Conservation (phyloP, 1,140 invertebrate species). For the Telenomus remus region DNA sequence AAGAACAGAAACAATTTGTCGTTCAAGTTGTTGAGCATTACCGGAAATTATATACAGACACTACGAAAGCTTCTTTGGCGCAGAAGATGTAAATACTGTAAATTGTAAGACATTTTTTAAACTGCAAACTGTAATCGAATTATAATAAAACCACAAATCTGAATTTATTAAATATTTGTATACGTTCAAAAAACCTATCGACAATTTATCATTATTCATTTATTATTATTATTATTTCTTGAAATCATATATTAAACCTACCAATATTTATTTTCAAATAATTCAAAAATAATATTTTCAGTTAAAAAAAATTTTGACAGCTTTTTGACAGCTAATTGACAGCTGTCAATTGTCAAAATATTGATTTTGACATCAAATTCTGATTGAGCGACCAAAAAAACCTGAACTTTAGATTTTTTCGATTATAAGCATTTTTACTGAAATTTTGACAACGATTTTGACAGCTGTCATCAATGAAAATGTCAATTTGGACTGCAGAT, state of each 20-base stretch:
- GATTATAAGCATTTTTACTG: not conserved
- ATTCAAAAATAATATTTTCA: no score
- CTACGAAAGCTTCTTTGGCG: not conserved
- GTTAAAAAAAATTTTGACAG: no score
- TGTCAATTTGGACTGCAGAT: not conserved
- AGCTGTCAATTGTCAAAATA: not conserved
- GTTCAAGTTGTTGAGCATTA: not conserved
- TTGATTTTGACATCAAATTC: not conserved
- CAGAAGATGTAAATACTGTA: not conserved
- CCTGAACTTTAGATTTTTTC: not conserved
- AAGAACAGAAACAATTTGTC: conserved; percentile 9
- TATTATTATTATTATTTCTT: no score
- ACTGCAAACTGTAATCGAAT: no score
- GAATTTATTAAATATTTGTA: no score
- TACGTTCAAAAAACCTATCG: no score
- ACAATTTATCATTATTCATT: no score
- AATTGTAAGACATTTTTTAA: no score
- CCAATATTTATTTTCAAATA: no score
- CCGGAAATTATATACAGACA: not conserved
- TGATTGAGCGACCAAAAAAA: not conserved
- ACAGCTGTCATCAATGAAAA: conserved; percentile 1
- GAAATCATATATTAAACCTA: no score
- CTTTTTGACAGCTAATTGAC: conserved; percentile 1
- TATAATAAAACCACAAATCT: not conserved
- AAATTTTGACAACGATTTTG: not conserved